phyloP scores from a whole-genome alignment of 2,797 vertebrate species.

The Gorsachius magnificus region DNA sequence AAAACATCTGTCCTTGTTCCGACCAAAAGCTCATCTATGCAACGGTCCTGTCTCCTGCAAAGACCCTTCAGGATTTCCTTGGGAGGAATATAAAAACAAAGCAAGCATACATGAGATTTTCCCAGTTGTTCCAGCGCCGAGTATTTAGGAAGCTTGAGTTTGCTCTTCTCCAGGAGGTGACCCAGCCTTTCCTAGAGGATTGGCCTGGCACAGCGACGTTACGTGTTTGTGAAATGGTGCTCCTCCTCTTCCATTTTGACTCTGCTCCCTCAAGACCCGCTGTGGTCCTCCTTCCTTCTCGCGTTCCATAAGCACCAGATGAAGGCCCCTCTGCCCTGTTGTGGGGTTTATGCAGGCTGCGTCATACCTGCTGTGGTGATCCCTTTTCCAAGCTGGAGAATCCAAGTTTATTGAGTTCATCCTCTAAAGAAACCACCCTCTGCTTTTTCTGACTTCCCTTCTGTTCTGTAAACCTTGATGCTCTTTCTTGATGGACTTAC shows the following conservation, averaged over 20 bases:
- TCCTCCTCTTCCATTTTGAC: not conserved
- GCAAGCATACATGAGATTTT: not conserved
- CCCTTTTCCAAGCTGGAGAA: not conserved
- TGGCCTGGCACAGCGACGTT: not conserved
- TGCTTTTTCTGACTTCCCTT: not conserved
- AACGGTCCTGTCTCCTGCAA: not conserved
- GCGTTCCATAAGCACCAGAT: accelerated
- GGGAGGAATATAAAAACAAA: not conserved
- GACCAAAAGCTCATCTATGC: not conserved
- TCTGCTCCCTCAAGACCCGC: accelerated
- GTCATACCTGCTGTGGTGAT: accelerated
- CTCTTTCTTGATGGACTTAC: not conserved
- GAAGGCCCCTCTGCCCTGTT: not conserved
- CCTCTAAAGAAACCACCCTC: not conserved
- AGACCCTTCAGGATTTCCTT: not conserved
- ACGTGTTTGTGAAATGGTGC: accelerated
- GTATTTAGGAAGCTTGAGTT: not conserved
- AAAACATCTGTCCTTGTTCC: not conserved
- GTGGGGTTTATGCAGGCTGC: not conserved
- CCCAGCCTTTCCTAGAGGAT: not conserved
- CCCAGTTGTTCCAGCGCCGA: not conserved
- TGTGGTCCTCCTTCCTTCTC: not conserved
- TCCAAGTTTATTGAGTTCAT: not conserved
- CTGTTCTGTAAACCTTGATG: not conserved
- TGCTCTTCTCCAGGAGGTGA: not conserved